Evolutionary conservation across 2,797 vertebrate genomes (phyloP).

Genomic region (Poecilia gillii): DNA sequence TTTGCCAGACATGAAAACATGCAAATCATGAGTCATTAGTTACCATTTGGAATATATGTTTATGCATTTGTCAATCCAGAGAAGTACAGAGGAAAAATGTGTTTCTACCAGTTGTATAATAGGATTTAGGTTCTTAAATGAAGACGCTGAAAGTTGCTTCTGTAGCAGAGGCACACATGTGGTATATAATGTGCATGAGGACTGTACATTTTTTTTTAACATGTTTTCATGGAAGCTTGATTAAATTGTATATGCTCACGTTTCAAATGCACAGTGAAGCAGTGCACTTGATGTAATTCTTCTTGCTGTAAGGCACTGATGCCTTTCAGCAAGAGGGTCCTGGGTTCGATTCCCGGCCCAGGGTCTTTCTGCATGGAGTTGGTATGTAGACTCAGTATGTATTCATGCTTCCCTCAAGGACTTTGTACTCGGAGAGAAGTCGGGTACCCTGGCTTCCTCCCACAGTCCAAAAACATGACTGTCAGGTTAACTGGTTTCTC

Average conservation of each 20-base stretch:
- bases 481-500: no score
- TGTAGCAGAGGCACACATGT: neutral
- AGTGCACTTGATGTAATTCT: neutral
- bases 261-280: neutral
- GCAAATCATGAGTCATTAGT: neutral
- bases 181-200: neutral
- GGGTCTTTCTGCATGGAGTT: neutral
- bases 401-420: no score
- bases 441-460: no score
- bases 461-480: no score
- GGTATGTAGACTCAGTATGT: neutral
- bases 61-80: neutral
- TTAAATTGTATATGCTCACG: neutral
- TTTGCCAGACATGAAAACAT: conserved; percentile 1
- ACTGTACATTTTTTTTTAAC: neutral
- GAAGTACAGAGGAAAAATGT: neutral
- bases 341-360: no score
- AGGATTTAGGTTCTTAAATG: neutral
- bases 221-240: neutral
- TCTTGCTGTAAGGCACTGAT: no score
- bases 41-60: neutral
- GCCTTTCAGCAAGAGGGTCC: neutral
- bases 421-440: no score
- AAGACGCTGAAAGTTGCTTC: neutral
- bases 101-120: neutral